A percentile compares a stretch with the other conserved stretches of the same genome.
Conservation (phyloP, 2,797 vertebrate species). For the Emys orbicularis region DNA sequence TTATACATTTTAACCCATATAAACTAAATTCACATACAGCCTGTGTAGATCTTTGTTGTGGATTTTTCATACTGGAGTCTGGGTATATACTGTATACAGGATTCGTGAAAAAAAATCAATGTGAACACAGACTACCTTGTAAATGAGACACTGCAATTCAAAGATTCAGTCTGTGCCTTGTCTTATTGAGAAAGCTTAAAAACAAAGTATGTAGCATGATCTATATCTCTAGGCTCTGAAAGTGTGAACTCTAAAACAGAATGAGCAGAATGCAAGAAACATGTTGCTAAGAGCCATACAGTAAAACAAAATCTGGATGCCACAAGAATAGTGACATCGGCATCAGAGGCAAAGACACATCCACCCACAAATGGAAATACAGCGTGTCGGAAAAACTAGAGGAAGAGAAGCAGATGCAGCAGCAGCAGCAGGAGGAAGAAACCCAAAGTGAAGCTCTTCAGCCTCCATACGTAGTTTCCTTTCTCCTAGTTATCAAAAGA, state of each 20-base stretch:
- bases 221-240: conserved; percentile 57
- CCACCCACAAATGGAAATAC: conserved; percentile 66
- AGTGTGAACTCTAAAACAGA: conserved; percentile 73
- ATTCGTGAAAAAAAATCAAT: background rate
- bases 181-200: conserved; percentile 25
- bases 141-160: background rate
- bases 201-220: conserved; percentile 42
- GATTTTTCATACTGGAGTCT: background rate
- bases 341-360: conserved; percentile 64
- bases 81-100: background rate
- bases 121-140: background rate
- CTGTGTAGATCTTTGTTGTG: background rate
- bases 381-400: background rate
- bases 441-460: conserved; percentile 65
- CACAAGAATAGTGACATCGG: conserved; percentile 68
- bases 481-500: conserved; percentile 69
- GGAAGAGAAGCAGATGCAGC: conserved; percentile 70
- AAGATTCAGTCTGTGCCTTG: background rate
- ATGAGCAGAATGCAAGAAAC: conserved; percentile 76
- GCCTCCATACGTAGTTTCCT: conserved; percentile 72
- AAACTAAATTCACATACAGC: background rate
- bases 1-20: background rate
- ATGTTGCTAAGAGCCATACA: conserved; percentile 77
- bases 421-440: conserved; percentile 52
- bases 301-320: conserved; percentile 80